These are phyloP conservation scores for Tylochromis polylepis DNA, from an alignment of 2,113 vertebrate species.

Conservation along the genomic window DNA sequence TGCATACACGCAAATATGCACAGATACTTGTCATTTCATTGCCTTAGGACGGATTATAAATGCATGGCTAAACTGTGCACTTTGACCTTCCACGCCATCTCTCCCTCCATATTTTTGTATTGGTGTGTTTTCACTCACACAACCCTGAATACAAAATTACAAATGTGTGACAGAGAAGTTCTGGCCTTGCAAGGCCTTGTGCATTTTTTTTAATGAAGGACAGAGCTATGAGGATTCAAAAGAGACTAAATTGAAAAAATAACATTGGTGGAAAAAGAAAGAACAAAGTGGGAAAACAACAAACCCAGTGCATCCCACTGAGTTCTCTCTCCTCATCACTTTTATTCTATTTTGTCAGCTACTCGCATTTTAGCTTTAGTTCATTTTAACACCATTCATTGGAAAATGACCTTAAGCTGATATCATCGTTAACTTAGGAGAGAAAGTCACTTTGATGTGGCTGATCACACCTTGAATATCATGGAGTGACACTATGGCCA, in stretches of 20 bases:
- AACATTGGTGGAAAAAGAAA: background rate
- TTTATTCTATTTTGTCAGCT: background rate
- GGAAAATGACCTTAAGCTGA: background rate
- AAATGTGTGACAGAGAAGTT: background rate
- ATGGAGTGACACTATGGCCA: background rate
- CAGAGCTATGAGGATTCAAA: background rate
- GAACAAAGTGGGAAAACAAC: background rate
- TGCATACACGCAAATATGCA: background rate
- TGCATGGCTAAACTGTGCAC: background rate
- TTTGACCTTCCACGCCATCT: background rate
- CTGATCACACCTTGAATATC: background rate
- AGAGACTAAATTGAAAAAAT: background rate
- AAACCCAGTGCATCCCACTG: slow-evolving; percentile 17
- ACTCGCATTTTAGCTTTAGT: slow-evolving; percentile 10
- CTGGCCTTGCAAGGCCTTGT: background rate
- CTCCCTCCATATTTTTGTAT: background rate
- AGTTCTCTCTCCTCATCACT: background rate
- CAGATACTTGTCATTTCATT: background rate
- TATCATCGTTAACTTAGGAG: background rate
- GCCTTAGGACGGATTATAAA: background rate
- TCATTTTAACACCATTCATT: background rate
- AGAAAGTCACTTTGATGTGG: background rate
- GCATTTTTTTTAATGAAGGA: background rate
- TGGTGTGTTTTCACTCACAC: background rate
- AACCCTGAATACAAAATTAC: background rate